Base-by-base conservation (phyloP, 1,140 invertebrate genomes). In the Aphis craccivora region DNA sequence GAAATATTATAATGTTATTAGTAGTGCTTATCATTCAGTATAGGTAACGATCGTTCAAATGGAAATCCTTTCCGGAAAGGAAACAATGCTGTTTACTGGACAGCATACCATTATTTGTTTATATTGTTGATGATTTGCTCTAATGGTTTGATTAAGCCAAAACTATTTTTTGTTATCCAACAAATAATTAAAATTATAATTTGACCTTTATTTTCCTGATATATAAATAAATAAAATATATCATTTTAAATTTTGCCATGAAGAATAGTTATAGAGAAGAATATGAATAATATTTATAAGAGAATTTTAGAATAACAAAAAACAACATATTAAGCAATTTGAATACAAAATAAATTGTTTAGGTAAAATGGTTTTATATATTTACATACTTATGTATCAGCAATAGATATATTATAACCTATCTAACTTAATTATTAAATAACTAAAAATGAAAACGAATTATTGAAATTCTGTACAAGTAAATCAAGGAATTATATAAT, bases 111-210 rank as follows among this genome's bases (percentile, higher is more conserved):
- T 67, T 91, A 40, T 76, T 91, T 43, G 22, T 60, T 30, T 83
- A 23, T 45, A 81, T 11, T 81, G 67, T 83, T 84, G 67, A 92
- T 92, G 91, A 92, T 92, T 92, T 84, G 91, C 67, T 92, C 76
- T 92, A 84, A 92, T 92, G 91, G 76, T 92, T 60, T 53, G n/a
- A 83, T 91, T 91, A 51, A 76, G 43, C 91, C 20, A 83, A 35
- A 92, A 51, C 11, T 60, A 60, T 60, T 90, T 55, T 48, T 55
- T 22, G 11, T 90, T 60, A 11, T 35, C 48, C 22, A 40, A 55
- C 30, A 35, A 90, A 90, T 90, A 90, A 90, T 30, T 90, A 37
- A 4, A 53, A 25, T 20, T 2, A 60, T 60, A 30, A 43, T 90
- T 43, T 60, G 40, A 30, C 35, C 2, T 89, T 23, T 87, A 40